Percentiles rank a stretch among this genome's conserved stretches.
Conservation (phyloP, 2,888 invertebrate genomes). For the Meiosimyza decipiens region DNA sequence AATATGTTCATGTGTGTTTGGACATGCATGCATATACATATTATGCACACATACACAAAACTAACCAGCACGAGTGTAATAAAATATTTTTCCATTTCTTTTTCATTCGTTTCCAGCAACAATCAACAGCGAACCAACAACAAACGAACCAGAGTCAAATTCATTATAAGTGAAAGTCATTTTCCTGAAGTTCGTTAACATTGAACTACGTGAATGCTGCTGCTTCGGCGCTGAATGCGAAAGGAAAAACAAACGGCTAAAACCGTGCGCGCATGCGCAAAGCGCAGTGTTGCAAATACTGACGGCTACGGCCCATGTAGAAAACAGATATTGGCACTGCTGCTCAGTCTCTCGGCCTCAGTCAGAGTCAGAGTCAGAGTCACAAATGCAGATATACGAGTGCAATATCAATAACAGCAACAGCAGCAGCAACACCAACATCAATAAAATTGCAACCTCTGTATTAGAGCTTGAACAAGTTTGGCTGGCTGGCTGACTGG, state of each 20-base stretch:
- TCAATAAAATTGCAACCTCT: constrained; percentile 41
- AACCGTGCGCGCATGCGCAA: constrained; percentile 5
- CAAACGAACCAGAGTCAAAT: constrained; percentile 57
- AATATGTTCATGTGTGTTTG: not conserved
- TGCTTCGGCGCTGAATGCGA: constrained; percentile 21
- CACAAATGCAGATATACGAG: not conserved
- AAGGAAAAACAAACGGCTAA: constrained; percentile 32
- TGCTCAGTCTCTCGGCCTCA: not conserved
- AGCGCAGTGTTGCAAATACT: constrained; percentile 6
- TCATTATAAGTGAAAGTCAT: constrained; percentile 64
- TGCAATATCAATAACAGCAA: constrained; percentile 17
- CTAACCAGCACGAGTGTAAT: constrained; percentile 34
- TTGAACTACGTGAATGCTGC: constrained; percentile 60
- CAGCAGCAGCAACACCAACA: constrained; percentile 33
- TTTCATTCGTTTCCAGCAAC: constrained; percentile 32
- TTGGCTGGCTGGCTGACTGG: constrained; percentile 2
- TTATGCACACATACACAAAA: not conserved
- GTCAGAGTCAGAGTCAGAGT: not conserved
- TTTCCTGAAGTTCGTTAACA: constrained; percentile 62
- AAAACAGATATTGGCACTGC: not conserved
- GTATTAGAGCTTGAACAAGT: constrained; percentile 32
- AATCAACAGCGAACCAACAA: constrained; percentile 41
- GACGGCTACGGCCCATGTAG: not conserved
- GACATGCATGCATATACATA: constrained; percentile 1
- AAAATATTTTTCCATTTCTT: constrained; percentile 36